Evolutionary conservation across 2,888 invertebrate genomes (phyloP).

Genomic region (Oxyteleia sp.): DNA sequence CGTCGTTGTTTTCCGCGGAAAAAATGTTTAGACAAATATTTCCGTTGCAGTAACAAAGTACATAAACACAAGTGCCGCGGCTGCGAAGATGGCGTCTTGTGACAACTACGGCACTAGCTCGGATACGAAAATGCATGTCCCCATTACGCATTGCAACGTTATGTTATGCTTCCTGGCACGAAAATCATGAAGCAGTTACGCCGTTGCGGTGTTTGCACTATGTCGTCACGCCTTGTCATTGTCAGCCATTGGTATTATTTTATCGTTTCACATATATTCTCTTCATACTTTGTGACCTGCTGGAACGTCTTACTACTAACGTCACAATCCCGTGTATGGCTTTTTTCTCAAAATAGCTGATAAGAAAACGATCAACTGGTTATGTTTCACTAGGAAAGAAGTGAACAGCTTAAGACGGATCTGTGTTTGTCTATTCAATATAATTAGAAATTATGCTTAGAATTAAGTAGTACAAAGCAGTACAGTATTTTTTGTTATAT

Average conservation of each 20-base stretch:
- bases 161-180: conserved; percentile 61
- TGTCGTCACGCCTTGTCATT: conserved; percentile 51
- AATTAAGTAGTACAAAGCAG: conserved; percentile 14
- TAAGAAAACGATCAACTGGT: too few species aligned
- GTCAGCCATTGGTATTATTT: too few species aligned
- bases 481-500: conserved; percentile 38
- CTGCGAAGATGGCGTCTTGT: conserved; percentile 26
- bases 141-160: conserved; percentile 51
- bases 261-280: conserved; percentile 41
- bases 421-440: conserved; percentile 15
- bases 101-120: conserved; percentile 42
- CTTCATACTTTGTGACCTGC: conserved; percentile 67
- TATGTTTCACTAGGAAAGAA: too few species aligned
- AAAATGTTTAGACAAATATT: conserved; percentile 27
- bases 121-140: conserved; percentile 58
- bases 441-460: conserved; percentile 9
- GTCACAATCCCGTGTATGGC: conserved; percentile 54
- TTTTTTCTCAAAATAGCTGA: conserved; percentile 52
- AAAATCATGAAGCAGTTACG: conserved; percentile 42
- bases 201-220: conserved; percentile 42
- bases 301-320: conserved; percentile 63
- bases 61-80: neutral
- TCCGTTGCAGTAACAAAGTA: conserved; percentile 13
- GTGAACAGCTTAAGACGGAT: conserved; percentile 21
- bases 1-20: neutral